A percentile compares a stretch with the other conserved stretches of the same genome.
phyloP scores from a whole-genome alignment of 1,140 invertebrate species.

The Temnothorax nylanderi region DNA sequence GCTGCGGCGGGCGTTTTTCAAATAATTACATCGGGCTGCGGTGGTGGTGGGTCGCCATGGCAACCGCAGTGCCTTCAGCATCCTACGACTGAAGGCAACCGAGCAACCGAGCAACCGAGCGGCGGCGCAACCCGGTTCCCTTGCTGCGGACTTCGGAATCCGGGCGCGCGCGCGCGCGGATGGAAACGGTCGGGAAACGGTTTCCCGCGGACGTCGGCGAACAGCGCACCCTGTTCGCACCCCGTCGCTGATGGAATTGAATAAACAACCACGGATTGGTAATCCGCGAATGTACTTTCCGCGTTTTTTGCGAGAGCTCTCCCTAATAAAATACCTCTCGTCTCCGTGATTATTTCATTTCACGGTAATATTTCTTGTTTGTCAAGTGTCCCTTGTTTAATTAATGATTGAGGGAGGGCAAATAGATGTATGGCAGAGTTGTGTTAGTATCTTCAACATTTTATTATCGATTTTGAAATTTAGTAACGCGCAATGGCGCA shows the following conservation, averaged over 20 bases:
- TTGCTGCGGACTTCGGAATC: constrained; percentile 67
- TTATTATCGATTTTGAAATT: constrained; percentile 37
- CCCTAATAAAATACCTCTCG: constrained; percentile 19
- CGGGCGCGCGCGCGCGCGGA: constrained; percentile 56
- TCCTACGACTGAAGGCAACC: constrained; percentile 81
- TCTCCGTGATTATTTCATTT: constrained; percentile 40
- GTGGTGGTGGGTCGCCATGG: constrained; percentile 83
- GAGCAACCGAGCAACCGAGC: constrained; percentile 73
- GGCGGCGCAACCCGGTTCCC: constrained; percentile 74
- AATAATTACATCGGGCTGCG: constrained; percentile 85
- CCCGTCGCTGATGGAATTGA: constrained; percentile 32
- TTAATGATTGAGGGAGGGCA: constrained; percentile 3
- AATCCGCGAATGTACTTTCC: constrained; percentile 50
- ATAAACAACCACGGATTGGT: constrained; percentile 47
- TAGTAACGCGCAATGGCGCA: neutral
- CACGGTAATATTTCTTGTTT: constrained; percentile 26
- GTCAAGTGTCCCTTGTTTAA: constrained; percentile 27
- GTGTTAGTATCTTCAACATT: constrained; percentile 4
- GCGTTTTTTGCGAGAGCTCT: neutral
- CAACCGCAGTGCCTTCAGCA: constrained; percentile 83
- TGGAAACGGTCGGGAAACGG: constrained; percentile 66
- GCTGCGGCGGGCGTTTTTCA: constrained; percentile 84
- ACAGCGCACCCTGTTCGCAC: constrained; percentile 23
- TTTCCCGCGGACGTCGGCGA: constrained; percentile 66
- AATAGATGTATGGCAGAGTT: neutral